phyloP scores from a whole-genome alignment of 2,888 invertebrate genomes.

The Cheilosia vernalis region DNA sequence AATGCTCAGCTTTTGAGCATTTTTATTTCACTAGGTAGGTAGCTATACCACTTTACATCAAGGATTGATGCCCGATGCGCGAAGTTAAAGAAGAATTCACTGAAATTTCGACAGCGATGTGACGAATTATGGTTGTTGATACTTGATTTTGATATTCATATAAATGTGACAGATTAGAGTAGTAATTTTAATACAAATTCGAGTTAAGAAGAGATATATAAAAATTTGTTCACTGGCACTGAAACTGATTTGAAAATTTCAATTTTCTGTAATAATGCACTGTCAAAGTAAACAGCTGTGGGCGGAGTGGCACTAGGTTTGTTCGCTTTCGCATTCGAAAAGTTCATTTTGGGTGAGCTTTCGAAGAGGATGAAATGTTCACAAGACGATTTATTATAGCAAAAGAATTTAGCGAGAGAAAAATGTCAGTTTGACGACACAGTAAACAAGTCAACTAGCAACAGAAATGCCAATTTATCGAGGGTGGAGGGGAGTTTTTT shows the following conservation, averaged over 20 bases:
- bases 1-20: neutral
- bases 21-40: neutral
- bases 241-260: conserved; percentile 17
- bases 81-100: neutral
- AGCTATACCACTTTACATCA: neutral
- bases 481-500: too few species aligned
- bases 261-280: conserved; percentile 4
- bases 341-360: neutral
- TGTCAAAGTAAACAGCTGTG: conserved; percentile 49
- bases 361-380: too few species aligned
- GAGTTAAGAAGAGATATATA: neutral
- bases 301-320: neutral
- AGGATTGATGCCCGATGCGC: neutral
- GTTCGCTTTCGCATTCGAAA: conserved; percentile 15
- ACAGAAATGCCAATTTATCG: too few species aligned
- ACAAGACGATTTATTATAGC: too few species aligned
- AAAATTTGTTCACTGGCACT: conserved; percentile 13
- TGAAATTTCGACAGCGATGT: neutral
- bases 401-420: too few species aligned
- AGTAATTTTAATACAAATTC: neutral
- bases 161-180: neutral
- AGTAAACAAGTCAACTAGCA: too few species aligned
- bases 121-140: neutral
- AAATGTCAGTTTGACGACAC: too few species aligned
- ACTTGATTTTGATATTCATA: conserved; percentile 2